These are phyloP conservation scores for Mesembrinibis cayennensis DNA, from an alignment of 2,113 vertebrate species.

Conservation along the genomic window DNA sequence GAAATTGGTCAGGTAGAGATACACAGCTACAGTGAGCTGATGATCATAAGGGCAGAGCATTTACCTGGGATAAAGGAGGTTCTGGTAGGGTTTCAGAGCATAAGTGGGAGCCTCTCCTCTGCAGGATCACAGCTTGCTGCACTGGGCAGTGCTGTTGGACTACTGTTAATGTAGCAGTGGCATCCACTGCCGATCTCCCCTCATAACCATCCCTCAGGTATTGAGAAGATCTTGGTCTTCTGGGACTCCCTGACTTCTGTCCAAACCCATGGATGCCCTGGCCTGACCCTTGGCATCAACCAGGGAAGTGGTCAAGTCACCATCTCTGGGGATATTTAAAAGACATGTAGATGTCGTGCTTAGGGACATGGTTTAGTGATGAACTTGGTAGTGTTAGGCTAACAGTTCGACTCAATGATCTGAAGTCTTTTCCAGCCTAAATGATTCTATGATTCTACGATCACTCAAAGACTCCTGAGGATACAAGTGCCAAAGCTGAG, in stretches of 20 bases:
- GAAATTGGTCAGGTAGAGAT: background rate
- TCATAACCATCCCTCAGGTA: background rate
- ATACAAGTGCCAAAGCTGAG: background rate
- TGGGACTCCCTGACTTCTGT: background rate
- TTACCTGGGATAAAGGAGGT: background rate
- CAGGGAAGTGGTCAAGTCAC: background rate
- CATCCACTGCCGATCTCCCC: background rate
- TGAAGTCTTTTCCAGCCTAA: background rate
- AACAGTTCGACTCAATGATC: rapidly evolving
- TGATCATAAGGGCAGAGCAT: background rate
- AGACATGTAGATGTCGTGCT: background rate
- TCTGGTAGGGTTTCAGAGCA: background rate
- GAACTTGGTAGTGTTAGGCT: background rate
- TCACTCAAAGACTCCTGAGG: background rate
- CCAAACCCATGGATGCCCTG: background rate
- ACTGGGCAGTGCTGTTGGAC: background rate
- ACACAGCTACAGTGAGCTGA: background rate
- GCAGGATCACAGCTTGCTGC: background rate
- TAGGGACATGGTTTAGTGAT: background rate
- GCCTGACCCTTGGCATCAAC: background rate
- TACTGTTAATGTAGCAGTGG: background rate
- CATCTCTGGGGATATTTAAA: background rate
- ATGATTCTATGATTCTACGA: background rate
- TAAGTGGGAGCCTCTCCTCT: background rate
- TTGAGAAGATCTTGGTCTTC: background rate